Evolutionary conservation across 2,797 vertebrate species (phyloP), one percentile per base, ranked within the genome.

Genomic region (Gobio occitaniae): DNA sequence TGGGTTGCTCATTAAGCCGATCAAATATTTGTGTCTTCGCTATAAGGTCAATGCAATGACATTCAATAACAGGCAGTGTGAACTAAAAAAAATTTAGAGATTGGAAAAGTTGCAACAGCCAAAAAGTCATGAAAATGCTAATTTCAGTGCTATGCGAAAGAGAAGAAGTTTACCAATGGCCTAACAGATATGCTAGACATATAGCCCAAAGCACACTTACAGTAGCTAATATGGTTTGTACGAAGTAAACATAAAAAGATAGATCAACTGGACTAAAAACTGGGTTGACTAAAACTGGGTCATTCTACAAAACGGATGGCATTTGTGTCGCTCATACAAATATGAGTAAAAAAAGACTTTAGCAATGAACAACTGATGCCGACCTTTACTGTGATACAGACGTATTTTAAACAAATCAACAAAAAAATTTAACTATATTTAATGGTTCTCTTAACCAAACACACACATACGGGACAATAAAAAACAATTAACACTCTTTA

Each of bases 1-100:
- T 91, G 90, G 81, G 78, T 72, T 89, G 90, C 88, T 93, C 90
- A 94, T 95, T 94, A 93, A 91, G 84, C 91, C 84, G 88, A 93
- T 94, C 89, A 93, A 93, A 93, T 91, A 92, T 92, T 91, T 89
- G 87, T 87, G 81, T 74, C 65, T 88, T 87, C 81, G 90, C 91
- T 92, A 32, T 32, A 93, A 95, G 93, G 94, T 95, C 94, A 94
- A 86, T 68, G 41, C 88, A 12, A 82, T 70, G 88, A 90, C 89
- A 87, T 92, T 76, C 65, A 82, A 82, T 47, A 74, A 75, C 71
- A 76, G 25, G 70, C 52, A 32, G 56, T 54, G 75, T 32, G 38
- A 82, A 76, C 59, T 50, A 91, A 56, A 79, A 19, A 82, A 54
- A 66, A 19, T 1, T 66, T 29, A 4, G 36, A 56, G 25, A 59